These are phyloP conservation scores for Tangara arthus DNA, from an alignment of 2,797 vertebrate genomes.

Conservation along the genomic window DNA sequence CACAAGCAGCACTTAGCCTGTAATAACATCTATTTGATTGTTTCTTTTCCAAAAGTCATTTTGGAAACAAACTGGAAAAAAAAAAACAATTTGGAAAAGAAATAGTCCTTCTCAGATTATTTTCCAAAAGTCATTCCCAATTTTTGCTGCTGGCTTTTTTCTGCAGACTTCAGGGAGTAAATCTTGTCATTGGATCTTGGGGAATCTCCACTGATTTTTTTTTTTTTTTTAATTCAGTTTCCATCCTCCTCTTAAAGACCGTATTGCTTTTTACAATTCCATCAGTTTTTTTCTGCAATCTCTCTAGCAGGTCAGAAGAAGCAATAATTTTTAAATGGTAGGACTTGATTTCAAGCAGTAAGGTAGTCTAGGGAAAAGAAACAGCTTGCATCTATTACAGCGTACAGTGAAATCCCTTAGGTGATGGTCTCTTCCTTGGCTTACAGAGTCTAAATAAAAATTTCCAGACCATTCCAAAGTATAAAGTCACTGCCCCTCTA, in stretches of 20 bases:
- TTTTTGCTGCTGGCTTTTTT: not conserved
- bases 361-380: not conserved
- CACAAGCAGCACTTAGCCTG: not conserved
- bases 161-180: not conserved
- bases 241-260: not conserved
- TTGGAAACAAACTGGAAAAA: not conserved
- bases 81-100: not conserved
- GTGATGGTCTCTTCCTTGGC: not conserved
- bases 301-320: not conserved
- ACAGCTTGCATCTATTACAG: not conserved
- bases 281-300: not conserved
- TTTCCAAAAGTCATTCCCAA: not conserved
- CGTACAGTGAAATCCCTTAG: not conserved
- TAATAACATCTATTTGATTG: not conserved
- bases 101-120: not conserved
- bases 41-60: not conserved
- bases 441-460: not conserved
- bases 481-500: not conserved
- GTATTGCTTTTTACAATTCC: too few species aligned
- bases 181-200: not conserved
- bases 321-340: not conserved
- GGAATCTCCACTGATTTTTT: not conserved
- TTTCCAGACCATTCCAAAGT: not conserved
- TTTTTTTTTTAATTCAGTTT: not conserved
- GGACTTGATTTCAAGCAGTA: not conserved